Evolutionary conservation across 2,113 vertebrate genomes (phyloP), one percentile per base, ranked within the genome.

Genomic region (Numenius arquata): DNA sequence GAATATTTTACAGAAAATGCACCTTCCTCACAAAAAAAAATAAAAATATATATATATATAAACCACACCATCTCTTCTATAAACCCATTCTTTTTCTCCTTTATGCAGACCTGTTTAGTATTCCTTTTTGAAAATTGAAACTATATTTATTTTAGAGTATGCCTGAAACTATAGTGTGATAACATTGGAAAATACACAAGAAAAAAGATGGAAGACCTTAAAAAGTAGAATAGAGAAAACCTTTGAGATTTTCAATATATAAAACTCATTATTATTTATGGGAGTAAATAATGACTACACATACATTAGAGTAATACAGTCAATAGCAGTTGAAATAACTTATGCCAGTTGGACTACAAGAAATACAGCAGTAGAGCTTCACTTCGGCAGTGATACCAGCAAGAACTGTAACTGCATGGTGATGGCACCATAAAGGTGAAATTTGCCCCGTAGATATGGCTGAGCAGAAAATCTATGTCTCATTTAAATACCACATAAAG

Each of bases 1-100:
- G 74, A 87, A 47, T 89, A 92, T 79, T 91, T 95, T 76, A 92
- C 32, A 70, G 86, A 72, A 93, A 92, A 89, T 27, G 41, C 38
- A 85, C 66, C 80, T 91, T 89, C 36, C 70, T 90, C 58, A 72
- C 9, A 58, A 89, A 86, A 88, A 85, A n/a, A 20, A 4, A 15
- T 56, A 41, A 40, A 80, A 70, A 89, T 67, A 14, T 10, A 48
- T 22, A 48, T 9, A 48, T n/a, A 20, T 2, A 20, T 53, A 71
- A 14, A 79, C 8, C 17, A 14, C 52, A 30, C 53, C 22, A 76
- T 76, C 66, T 83, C 86, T 62, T 78, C 58, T 40, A 34, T 70
- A 87, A 76, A 67, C 27, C 26, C 52, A 55, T 66, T 94, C 55
- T 38, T 91, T 30, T 63, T 52, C 40, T 66, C 56, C 55, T 93